phyloP scores from a whole-genome alignment of 2,797 vertebrate genomes.

The Pygocentrus nattereri region DNA sequence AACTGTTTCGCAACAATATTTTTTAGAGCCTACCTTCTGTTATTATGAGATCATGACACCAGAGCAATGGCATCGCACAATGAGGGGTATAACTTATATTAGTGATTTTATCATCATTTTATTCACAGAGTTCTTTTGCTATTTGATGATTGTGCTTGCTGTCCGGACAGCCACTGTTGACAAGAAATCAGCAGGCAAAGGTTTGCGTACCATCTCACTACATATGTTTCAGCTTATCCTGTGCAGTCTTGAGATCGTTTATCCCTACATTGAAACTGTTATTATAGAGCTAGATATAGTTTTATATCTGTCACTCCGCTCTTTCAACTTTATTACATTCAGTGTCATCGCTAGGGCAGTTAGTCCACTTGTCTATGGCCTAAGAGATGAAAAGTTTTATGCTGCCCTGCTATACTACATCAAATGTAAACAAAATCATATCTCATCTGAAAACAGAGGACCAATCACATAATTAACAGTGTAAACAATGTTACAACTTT shows the following conservation, averaged over 20 bases:
- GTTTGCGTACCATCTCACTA: constrained; percentile 56
- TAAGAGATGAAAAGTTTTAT: constrained; percentile 58
- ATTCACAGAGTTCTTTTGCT: constrained; percentile 49
- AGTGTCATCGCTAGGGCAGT: constrained; percentile 48
- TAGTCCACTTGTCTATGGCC: constrained; percentile 60
- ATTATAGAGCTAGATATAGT: constrained; percentile 38
- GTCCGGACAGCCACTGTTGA: constrained; percentile 57
- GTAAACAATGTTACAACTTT: neutral
- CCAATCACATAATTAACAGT: neutral
- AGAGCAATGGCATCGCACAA: constrained; percentile 38
- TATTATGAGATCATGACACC: constrained; percentile 55
- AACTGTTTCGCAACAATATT: constrained; percentile 42
- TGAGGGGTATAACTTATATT: constrained; percentile 28
- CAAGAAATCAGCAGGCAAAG: constrained; percentile 53
- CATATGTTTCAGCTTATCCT: constrained; percentile 60
- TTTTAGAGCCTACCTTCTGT: constrained; percentile 46
- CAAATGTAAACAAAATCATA: constrained; percentile 35
- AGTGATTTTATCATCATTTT: constrained; percentile 37
- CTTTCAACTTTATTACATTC: constrained; percentile 57
- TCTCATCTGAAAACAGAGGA: constrained; percentile 24
- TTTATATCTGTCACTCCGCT: constrained; percentile 47
- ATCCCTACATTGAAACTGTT: constrained; percentile 53
- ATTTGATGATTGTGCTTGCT: constrained; percentile 55
- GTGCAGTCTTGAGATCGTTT: constrained; percentile 49
- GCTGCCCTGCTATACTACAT: constrained; percentile 33